Evolutionary conservation across 2,888 invertebrate species (phyloP), one percentile per base, ranked within the genome.

Genomic region (Euphydryas editha): DNA sequence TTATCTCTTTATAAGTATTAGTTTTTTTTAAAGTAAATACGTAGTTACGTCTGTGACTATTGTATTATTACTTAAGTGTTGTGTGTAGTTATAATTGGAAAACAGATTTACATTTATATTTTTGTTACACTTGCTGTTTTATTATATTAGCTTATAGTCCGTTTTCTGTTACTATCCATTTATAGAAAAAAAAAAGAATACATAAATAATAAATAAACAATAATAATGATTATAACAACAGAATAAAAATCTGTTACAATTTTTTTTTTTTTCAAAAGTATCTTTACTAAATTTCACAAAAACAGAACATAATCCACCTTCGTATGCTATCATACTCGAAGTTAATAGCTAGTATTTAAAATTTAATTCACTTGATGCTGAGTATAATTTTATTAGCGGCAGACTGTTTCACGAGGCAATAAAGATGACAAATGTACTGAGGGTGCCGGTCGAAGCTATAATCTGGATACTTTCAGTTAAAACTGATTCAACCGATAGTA

Each of bases 391-490:
- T 81, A 77, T 79, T 76, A 75, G 70, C 67, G 70, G 74, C 76
- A 70, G 73, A 78, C 76, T 78, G 78, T 78, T 78, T 73, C 73
- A 74, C 72, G 74, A 71, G 73, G 75, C 81, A 76, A 78, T 82
- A 80, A 79, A 79, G 69, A 78, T 81, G 80, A 82, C 77, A 81
- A 82, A 82, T 79, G 78, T 77, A 75, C 73, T 72, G 70, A 65
- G 72, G 76, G 75, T 71, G 78, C 74, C 71, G 72, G 70, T 70
- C 54, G 72, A 68, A 69, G 73, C 76, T 74, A 73, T 80, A 77
- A 78, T 81, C 76, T 76, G 74, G 67, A 75, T 79, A 75, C 77
- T 74, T 71, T 65, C 71, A 69, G 63, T 70, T 70, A 46, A 55
- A 68, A 69, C 68, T 63, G 65, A 59, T 49, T 62, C 47, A 59